Conservation (phyloP, 2,888 invertebrate genomes). For the Macropis europaea region DNA sequence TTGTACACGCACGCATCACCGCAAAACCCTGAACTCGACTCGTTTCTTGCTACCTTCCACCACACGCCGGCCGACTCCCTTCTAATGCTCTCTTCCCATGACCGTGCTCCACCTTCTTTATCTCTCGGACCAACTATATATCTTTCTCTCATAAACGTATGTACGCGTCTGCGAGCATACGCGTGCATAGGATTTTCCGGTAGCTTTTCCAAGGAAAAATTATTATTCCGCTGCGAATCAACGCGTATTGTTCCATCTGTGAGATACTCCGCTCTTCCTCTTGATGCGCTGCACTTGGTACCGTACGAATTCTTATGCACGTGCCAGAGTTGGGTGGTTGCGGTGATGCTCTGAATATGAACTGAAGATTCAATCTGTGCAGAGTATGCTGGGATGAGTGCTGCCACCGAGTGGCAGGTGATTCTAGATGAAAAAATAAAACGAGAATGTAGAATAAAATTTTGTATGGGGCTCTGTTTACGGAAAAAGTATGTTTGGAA, state of each 20-base stretch:
- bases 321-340: background rate
- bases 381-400: no score
- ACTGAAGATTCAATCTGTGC: no score
- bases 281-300: background rate
- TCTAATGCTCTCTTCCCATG: slow-evolving; percentile 71
- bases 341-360: no score
- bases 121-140: no score
- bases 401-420: no score
- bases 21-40: slow-evolving; percentile 58
- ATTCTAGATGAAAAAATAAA: no score
- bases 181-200: slow-evolving; percentile 52
- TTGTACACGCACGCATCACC: slow-evolving; percentile 21
- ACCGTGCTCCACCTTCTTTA: slow-evolving; percentile 62
- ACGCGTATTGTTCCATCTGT: slow-evolving; percentile 26
- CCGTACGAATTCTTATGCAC: slow-evolving; percentile 3
- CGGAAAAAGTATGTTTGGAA: no score
- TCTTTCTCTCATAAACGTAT: no score
- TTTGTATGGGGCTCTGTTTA: no score
- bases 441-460: no score
- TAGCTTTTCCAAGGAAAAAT: slow-evolving; percentile 45
- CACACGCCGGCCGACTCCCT: slow-evolving; percentile 63
- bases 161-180: no score
- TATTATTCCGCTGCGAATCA: slow-evolving; percentile 29
- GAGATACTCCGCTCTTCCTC: background rate
- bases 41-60: slow-evolving; percentile 20